Percentiles rank a stretch among this genome's conserved stretches.
phyloP scores from a whole-genome alignment of 2,797 vertebrate genomes.

The Melanogrammus aeglefinus region DNA sequence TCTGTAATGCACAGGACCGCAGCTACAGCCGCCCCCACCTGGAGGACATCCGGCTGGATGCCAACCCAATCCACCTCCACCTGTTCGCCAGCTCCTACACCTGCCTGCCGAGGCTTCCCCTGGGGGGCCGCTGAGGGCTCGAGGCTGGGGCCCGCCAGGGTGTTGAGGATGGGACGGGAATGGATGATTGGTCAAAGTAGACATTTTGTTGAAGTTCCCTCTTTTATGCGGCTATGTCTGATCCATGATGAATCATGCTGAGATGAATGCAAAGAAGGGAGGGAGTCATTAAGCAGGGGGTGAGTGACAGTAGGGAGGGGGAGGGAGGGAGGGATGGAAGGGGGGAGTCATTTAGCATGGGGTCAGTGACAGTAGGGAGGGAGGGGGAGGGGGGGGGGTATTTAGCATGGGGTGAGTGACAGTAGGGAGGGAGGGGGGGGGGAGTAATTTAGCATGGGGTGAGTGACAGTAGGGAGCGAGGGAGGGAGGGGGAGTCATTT shows the following conservation, averaged over 20 bases:
- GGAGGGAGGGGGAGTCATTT: too few species aligned
- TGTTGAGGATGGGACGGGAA: not conserved
- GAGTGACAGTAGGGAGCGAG: too few species aligned
- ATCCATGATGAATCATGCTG: not conserved
- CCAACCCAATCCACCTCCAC: slow-evolving; percentile 80
- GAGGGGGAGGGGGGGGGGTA: too few species aligned
- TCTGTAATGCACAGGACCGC: slow-evolving; percentile 71
- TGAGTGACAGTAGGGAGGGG: too few species aligned
- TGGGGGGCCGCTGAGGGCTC: slow-evolving; percentile 40
- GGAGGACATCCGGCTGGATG: slow-evolving; percentile 81
- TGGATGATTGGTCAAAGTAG: not conserved
- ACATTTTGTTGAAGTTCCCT: not conserved
- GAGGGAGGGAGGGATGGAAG: too few species aligned
- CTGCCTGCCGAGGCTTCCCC: slow-evolving; percentile 81
- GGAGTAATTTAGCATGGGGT: too few species aligned
- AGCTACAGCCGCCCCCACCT: slow-evolving; percentile 65
- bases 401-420: too few species aligned
- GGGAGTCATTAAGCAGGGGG: too few species aligned
- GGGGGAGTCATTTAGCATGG: too few species aligned
- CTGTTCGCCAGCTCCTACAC: slow-evolving; percentile 71
- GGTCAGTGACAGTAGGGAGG: too few species aligned
- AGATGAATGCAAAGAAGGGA: not conserved
- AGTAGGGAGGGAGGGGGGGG: too few species aligned
- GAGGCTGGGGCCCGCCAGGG: not conserved
- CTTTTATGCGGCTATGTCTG: not conserved